Conservation (phyloP, 2,113 vertebrate species). For the Mandrillus leucophaeus region DNA sequence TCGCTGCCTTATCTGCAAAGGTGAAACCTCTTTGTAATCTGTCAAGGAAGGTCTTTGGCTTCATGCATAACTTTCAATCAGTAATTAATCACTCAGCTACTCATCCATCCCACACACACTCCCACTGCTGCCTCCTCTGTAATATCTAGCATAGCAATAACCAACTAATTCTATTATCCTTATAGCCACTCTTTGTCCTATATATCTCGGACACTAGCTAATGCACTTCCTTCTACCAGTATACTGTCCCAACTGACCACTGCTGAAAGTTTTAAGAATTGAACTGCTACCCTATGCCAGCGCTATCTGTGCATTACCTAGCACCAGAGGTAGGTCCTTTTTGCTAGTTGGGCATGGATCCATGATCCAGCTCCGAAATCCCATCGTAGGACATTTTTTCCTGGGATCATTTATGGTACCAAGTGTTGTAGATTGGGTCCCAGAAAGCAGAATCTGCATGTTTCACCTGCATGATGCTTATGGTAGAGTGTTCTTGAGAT, state of each 20-base stretch:
- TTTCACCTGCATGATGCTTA: not conserved
- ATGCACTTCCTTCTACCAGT: not conserved
- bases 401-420: not conserved
- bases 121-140: not conserved
- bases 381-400: not conserved
- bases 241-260: not conserved
- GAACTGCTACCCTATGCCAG: not conserved
- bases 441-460: not conserved
- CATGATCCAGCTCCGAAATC: not conserved
- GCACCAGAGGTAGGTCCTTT: not conserved
- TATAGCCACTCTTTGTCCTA: not conserved
- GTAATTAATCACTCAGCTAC: not conserved
- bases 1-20: not conserved
- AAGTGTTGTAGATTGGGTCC: not conserved
- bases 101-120: not conserved
- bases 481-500: not conserved
- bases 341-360: not conserved
- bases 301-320: not conserved
- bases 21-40: not conserved
- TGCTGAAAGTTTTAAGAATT: not conserved
- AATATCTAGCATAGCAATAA: not conserved
- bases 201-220: not conserved
- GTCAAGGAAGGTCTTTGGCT: not conserved
- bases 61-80: not conserved
- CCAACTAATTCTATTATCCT: not conserved